phyloP scores from a whole-genome alignment of 2,113 vertebrate genomes.

The Bucco capensis region DNA sequence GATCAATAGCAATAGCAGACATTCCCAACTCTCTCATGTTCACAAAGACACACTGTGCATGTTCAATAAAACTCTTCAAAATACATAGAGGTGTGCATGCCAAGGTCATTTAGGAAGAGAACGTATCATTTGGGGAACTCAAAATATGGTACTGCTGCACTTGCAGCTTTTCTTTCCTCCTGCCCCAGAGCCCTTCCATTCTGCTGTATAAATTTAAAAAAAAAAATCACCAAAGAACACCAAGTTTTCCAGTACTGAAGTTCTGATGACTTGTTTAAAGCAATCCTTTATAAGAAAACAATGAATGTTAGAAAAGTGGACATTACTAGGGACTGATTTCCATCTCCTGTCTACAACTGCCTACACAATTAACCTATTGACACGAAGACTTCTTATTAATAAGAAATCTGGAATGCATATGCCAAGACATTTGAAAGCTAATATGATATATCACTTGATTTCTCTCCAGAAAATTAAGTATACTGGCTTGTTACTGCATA shows the following conservation, averaged over 20 bases:
- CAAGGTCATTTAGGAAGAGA: background rate
- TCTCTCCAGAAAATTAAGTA: background rate
- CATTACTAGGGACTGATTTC: background rate
- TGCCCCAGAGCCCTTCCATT: background rate
- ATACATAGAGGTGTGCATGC: background rate
- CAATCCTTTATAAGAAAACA: background rate
- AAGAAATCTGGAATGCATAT: background rate
- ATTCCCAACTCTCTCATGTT: background rate
- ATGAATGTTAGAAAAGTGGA: background rate
- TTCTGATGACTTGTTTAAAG: background rate
- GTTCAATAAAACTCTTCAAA: background rate
- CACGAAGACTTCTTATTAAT: background rate
- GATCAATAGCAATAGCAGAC: background rate
- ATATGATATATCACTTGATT: background rate
- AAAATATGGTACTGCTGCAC: background rate
- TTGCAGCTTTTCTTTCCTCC: background rate
- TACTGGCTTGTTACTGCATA: background rate
- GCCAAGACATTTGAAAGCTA: background rate
- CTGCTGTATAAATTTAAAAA: background rate
- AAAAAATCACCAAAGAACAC: background rate
- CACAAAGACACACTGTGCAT: background rate
- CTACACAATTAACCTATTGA: slow-evolving; percentile 45
- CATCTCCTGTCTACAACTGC: background rate
- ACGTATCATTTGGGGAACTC: rapidly evolving
- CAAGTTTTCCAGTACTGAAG: background rate